A percentile compares a stretch with the other conserved stretches of the same genome.
phyloP scores from a whole-genome alignment of 2,888 invertebrate genomes.

The Drosophila anomelani region DNA sequence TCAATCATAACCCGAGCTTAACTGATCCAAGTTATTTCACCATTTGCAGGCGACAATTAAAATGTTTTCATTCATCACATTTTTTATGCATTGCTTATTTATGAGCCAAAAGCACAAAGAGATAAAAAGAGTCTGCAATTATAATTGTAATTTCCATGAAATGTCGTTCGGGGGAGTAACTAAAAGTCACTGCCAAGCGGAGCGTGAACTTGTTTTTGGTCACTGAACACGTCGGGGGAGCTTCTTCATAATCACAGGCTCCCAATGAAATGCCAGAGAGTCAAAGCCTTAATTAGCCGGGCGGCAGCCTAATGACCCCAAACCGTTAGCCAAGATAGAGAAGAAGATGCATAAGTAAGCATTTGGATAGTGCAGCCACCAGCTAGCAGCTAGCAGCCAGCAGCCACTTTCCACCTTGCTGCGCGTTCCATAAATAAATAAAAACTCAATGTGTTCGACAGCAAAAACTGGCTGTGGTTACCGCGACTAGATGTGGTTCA shows the following conservation, averaged over 20 bases:
- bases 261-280: constrained; percentile 38
- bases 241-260: constrained; percentile 21
- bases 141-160: constrained; percentile 66
- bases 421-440: constrained; percentile 68
- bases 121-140: constrained; percentile 46
- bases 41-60: constrained; percentile 71
- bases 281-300: constrained; percentile 48
- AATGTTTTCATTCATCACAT: constrained; percentile 58
- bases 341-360: constrained; percentile 41
- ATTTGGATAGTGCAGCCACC: constrained; percentile 25
- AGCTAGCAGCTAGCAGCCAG: constrained; percentile 15
- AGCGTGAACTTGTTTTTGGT: constrained; percentile 74
- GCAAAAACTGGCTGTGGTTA: constrained; percentile 63
- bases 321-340: constrained; percentile 45
- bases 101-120: constrained; percentile 5
- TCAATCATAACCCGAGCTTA: constrained; percentile 53
- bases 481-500: constrained; percentile 24
- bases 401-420: constrained; percentile 65
- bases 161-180: constrained; percentile 49
- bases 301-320: constrained; percentile 48
- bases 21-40: constrained; percentile 44
- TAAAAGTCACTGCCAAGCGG: constrained; percentile 47
- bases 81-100: constrained; percentile 34
- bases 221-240: constrained; percentile 51
- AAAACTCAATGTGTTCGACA: constrained; percentile 63